Base-by-base conservation (phyloP, 1,140 invertebrate species). In the Drosophila nannoptera region DNA sequence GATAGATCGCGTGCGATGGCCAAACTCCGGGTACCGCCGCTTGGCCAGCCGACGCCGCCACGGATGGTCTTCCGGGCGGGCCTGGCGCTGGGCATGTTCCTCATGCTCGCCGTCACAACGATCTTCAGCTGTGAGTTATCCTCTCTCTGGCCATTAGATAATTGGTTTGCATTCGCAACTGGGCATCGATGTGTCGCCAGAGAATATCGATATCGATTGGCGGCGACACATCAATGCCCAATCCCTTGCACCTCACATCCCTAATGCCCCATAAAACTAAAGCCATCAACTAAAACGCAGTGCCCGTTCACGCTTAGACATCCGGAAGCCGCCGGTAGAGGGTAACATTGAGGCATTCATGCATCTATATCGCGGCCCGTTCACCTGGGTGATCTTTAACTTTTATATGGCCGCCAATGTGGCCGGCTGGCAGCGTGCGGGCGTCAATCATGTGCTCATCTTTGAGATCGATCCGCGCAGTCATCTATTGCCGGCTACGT, bases 361-460 rank as follows among this genome's bases (percentile, higher is more conserved):
- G 42, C 49, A 91, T 0, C 86, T 96, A 49, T 96, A 94, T 75
- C 90, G 94, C n/a, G 93, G 92, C 0, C 92, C 93, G 8, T 91
- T 95, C 63, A 90, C 94, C 11, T 89, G 95, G 48, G 92, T 94
- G 43, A 87, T 94, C 36, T 93, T 93, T 75, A 90, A 94, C n/a
- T 94, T 94, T 73, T 90, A 93, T 2, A 92, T 95, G 73, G 94
- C 94, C 11, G 90, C 94, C 58, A 96, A 96, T 88, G 94, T 90
- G 31, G 93, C 93, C 72, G 93, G 93, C 42, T 96, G 94, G 94
- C 91, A 93, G 69, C 91, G 91, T 22, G 92, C 93, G 6, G 94
- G 95, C 35, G 94, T 95, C 12, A 95, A 95, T 88, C 94, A 95
- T 88, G 93, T 96, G 4, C 91, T 95, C 0, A 95, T 95, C 60